Percentiles rank a stretch among this genome's conserved stretches.
Conservation (phyloP, 1,140 invertebrate species). For the roundworm (Caenorhabditis elegans) region WBcel235 BX284602.5:10213001-10213500, state of each 20-base stretch:
- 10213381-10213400: background rate
- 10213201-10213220: constrained; percentile 23
- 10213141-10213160: background rate
- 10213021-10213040: background rate
- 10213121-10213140: background rate
- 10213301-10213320: background rate
- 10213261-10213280: background rate
- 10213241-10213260: background rate
- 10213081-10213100: constrained; percentile 6
- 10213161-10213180: background rate
- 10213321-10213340: background rate
- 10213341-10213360: background rate
- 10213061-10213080: background rate
- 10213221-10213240: constrained; percentile 33
- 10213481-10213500: no score
- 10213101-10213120: background rate
- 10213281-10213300: background rate
- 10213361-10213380: background rate
- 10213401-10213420: background rate
- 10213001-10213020: background rate
- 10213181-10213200: background rate
- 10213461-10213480: no score
- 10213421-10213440: background rate
- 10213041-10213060: background rate
- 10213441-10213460: no score